Evolutionary conservation across 1,140 invertebrate genomes (phyloP).

Genomic region (Papilio xuthus): DNA sequence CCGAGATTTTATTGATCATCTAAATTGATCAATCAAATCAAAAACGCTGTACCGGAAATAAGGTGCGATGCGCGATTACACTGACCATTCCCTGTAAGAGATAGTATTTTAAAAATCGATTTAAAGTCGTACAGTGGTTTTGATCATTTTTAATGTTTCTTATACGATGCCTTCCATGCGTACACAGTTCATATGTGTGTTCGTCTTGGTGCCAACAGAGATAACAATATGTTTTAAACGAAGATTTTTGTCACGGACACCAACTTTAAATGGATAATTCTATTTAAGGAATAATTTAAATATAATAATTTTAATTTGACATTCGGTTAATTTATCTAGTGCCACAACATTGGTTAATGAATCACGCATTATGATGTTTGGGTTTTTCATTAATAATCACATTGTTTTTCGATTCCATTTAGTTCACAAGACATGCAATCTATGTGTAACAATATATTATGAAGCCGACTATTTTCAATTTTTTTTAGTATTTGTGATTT

Average conservation of each 20-base stretch:
- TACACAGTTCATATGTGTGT: no score
- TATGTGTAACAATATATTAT: not conserved
- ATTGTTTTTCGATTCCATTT: not conserved
- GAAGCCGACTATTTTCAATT: not conserved
- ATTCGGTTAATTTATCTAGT: no score
- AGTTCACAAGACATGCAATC: not conserved
- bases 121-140: constrained; percentile 46
- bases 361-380: no score
- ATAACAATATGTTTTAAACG: no score
- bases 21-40: constrained; percentile 80
- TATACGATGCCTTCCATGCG: no score
- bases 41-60: constrained; percentile 78
- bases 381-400: no score
- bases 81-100: constrained; percentile 61
- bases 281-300: no score
- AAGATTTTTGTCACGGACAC: no score
- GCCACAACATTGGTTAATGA: no score
- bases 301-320: no score
- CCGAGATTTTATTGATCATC: constrained; percentile 74
- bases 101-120: constrained; percentile 49
- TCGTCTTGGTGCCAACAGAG: no score
- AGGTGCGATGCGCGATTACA: constrained; percentile 73
- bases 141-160: constrained; percentile 25
- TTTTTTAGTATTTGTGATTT: constrained; percentile 32
- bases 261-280: no score